Percentiles rank a stretch among this genome's conserved stretches.
Evolutionary conservation across 1,140 invertebrate genomes (phyloP).

Genomic region (Vanessa tameamea): DNA sequence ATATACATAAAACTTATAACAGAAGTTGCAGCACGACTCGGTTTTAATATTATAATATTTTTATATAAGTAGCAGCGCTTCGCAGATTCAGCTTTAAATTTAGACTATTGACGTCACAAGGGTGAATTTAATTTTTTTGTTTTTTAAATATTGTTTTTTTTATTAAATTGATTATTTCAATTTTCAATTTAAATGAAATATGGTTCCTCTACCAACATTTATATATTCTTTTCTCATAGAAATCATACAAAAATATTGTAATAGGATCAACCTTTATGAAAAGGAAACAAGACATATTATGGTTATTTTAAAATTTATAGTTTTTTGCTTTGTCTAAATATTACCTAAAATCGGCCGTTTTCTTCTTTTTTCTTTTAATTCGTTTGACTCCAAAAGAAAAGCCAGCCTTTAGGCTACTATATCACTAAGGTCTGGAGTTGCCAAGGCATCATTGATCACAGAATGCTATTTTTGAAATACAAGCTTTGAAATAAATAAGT

Average conservation of each 20-base stretch:
- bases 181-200: neutral
- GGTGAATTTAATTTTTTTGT: too few relatives aligned
- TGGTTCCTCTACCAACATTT: neutral
- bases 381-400: conserved; percentile 38
- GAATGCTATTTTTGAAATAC: conserved; percentile 61
- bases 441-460: conserved; percentile 72
- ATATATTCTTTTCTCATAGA: conserved; percentile 10
- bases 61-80: too few relatives aligned
- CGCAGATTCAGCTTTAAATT: too few relatives aligned
- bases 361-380: conserved; percentile 36
- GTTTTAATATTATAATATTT: too few relatives aligned
- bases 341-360: conserved; percentile 35
- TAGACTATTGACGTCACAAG: too few relatives aligned
- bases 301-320: neutral
- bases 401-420: conserved; percentile 51
- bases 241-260: conserved; percentile 11
- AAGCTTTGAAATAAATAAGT: conserved; percentile 41
- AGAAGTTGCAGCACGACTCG: too few relatives aligned
- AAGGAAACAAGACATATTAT: neutral
- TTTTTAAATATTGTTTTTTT: too few relatives aligned
- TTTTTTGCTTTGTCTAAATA: conserved; percentile 34
- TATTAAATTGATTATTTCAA: neutral
- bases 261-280: neutral
- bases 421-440: conserved; percentile 58
- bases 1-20: too few relatives aligned